A percentile compares a stretch with the other conserved stretches of the same genome.
Conservation (phyloP, 2,888 invertebrate species). For the Drosophila histrio region DNA sequence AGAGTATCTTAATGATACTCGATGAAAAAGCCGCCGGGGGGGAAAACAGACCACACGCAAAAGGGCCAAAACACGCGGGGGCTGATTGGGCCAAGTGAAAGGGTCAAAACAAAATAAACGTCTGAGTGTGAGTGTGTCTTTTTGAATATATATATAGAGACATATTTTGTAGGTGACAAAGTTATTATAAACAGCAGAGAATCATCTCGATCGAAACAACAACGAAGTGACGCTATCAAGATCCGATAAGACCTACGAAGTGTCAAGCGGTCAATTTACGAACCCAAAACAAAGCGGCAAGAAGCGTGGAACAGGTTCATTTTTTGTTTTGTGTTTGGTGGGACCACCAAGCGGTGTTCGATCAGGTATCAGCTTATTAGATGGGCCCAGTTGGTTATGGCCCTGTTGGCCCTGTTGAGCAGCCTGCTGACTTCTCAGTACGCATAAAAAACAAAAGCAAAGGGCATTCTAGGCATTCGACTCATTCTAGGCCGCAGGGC, state of each 20-base stretch:
- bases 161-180: slow-evolving; percentile 82
- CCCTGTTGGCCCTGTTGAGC: slow-evolving; percentile 3
- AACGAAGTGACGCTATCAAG: slow-evolving; percentile 71
- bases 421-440: slow-evolving; percentile 76
- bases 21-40: slow-evolving; percentile 57
- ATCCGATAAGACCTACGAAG: slow-evolving; percentile 74
- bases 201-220: slow-evolving; percentile 29
- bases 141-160: slow-evolving; percentile 42
- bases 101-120: slow-evolving; percentile 30
- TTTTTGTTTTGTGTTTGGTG: background rate
- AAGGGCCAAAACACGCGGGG: slow-evolving; percentile 52
- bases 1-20: slow-evolving; percentile 69
- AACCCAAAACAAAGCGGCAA: slow-evolving; percentile 75
- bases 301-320: slow-evolving; percentile 63
- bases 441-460: slow-evolving; percentile 36
- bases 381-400: slow-evolving; percentile 6
- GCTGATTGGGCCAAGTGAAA: slow-evolving; percentile 56
- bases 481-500: slow-evolving; percentile 8
- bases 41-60: slow-evolving; percentile 62
- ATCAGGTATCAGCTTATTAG: slow-evolving; percentile 52
- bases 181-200: slow-evolving; percentile 69
- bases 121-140: background rate
- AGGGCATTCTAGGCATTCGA: too few relatives aligned
- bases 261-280: slow-evolving; percentile 78
- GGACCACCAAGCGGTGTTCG: slow-evolving; percentile 67